Conservation (phyloP, 2,113 vertebrate genomes). For the Halichoerus grypus region DNA sequence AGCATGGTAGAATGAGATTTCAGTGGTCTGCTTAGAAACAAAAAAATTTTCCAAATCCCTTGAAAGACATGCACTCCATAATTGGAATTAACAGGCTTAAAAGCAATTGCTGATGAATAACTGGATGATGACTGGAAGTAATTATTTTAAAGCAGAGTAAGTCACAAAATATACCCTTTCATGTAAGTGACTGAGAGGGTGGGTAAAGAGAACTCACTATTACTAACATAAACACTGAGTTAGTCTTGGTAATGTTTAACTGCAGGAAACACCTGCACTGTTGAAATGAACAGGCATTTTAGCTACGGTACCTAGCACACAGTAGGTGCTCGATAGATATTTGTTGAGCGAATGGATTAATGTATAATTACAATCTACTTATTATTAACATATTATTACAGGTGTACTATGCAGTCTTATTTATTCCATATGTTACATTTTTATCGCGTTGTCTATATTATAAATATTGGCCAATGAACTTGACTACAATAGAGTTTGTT, state of each 20-base stretch:
- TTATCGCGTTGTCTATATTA: background rate
- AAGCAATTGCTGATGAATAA: background rate
- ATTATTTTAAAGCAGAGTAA: conserved; percentile 30
- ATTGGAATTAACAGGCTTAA: background rate
- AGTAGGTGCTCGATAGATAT: background rate
- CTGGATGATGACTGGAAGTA: background rate
- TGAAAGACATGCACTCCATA: background rate
- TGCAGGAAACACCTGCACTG: background rate
- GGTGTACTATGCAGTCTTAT: background rate
- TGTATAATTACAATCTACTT: background rate
- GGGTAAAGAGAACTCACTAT: background rate
- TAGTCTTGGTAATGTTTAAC: background rate
- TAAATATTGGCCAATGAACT: background rate
- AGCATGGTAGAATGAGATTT: background rate
- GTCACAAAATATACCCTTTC: background rate
- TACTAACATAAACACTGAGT: background rate
- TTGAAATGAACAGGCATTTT: background rate
- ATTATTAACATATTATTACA: background rate
- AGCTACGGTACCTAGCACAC: background rate
- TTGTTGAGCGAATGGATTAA: background rate
- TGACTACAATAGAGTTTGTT: background rate
- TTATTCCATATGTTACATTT: background rate
- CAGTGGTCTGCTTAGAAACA: background rate
- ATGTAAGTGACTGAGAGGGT: background rate
- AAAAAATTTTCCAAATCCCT: background rate